Evolutionary conservation across 2,797 vertebrate species (phyloP).

Genomic region (Pipistrellus pipistrellus): DNA sequence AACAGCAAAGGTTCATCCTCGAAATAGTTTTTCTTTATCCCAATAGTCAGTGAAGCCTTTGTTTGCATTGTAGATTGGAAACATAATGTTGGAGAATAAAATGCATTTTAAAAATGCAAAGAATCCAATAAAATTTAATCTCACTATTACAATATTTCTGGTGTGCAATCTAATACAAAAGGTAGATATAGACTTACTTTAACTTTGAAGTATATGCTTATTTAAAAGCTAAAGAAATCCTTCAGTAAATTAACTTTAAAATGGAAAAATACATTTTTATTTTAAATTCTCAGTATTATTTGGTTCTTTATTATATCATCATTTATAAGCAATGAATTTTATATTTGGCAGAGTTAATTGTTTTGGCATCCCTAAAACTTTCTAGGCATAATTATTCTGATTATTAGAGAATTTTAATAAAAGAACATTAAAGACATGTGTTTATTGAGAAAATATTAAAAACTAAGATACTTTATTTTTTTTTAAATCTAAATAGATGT

Average conservation of each 20-base stretch:
- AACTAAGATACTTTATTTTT: constrained; percentile 32
- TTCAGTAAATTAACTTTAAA: constrained; percentile 40
- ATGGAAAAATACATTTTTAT: not conserved
- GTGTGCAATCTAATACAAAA: constrained; percentile 32
- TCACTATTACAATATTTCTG: not conserved
- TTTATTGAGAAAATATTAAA: not conserved
- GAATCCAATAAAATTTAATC: constrained; percentile 50
- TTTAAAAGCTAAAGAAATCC: not conserved
- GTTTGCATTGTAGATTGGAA: constrained; percentile 67
- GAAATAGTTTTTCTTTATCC: constrained; percentile 65
- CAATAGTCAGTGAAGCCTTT: constrained; percentile 52
- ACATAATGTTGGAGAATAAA: constrained; percentile 40
- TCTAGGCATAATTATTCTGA: constrained; percentile 42
- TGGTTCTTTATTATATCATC: not conserved
- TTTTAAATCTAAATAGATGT: not conserved
- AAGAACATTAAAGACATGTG: not conserved
- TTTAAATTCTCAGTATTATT: constrained; percentile 18
- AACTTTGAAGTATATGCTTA: constrained; percentile 46
- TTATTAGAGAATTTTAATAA: constrained; percentile 29
- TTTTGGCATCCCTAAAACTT: constrained; percentile 35
- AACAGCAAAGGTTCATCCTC: constrained; percentile 35
- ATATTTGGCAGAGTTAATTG: constrained; percentile 37
- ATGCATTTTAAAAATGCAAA: constrained; percentile 40
- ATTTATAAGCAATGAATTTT: not conserved
- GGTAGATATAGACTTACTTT: constrained; percentile 3